Percentiles rank a stretch among this genome's conserved stretches.
These are phyloP conservation scores for Nothura maculosa DNA, from an alignment of 2,797 vertebrate genomes.

Conservation along the genomic window DNA sequence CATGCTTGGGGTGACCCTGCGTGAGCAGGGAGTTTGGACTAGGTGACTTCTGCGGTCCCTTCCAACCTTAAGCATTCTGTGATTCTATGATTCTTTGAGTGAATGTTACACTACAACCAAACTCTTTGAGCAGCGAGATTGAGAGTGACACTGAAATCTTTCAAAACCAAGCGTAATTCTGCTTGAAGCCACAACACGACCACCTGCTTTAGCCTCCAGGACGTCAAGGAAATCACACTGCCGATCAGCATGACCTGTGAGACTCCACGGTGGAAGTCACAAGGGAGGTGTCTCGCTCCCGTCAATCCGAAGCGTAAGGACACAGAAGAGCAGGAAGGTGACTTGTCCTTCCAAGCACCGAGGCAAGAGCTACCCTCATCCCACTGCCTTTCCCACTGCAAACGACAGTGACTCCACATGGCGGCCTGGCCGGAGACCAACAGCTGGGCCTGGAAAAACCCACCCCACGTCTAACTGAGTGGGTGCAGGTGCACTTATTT, in stretches of 20 bases:
- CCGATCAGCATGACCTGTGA: neutral
- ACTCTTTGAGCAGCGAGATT: neutral
- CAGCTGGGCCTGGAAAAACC: neutral
- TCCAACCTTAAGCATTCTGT: too few species aligned
- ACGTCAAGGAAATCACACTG: neutral
- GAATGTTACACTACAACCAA: neutral
- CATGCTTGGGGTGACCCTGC: too few species aligned
- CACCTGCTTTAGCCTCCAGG: neutral
- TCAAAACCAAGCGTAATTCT: neutral
- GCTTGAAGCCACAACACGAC: neutral
- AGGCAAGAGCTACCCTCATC: neutral
- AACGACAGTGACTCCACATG: accelerated
- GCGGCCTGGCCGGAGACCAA: neutral
- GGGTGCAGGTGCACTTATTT: too few species aligned
- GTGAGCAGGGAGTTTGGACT: too few species aligned
- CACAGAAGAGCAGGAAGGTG: neutral
- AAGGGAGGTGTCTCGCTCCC: neutral
- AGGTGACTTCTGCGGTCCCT: too few species aligned
- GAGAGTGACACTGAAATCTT: neutral
- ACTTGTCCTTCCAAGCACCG: neutral
- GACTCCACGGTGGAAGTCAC: neutral
- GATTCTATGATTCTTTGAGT: too few species aligned
- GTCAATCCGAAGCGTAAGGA: neutral
- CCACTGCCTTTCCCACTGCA: neutral
- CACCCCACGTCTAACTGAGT: accelerated